phyloP scores from a whole-genome alignment of 2,113 vertebrate genomes.

The Stigmatopora nigra region DNA sequence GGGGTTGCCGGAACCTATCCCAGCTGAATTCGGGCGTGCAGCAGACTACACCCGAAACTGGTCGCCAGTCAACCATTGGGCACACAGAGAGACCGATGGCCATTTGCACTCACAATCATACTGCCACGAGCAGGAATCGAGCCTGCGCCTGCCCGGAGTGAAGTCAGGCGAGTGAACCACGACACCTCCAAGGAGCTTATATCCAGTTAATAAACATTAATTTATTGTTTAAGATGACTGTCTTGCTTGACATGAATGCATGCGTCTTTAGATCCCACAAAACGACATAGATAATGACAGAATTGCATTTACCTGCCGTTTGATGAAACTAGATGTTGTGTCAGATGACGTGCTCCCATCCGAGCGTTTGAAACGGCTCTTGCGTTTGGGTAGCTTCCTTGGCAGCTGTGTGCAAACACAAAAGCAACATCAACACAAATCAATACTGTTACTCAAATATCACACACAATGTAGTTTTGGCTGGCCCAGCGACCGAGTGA shows the following conservation, averaged over 20 bases:
- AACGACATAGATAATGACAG: background rate
- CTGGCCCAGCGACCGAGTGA: too few species aligned
- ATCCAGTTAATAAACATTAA: background rate
- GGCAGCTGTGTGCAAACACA: slow-evolving; percentile 57
- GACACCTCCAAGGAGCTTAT: too few species aligned
- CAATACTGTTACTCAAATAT: background rate
- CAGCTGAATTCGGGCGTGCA: too few species aligned
- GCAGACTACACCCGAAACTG: too few species aligned
- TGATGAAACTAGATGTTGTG: slow-evolving; percentile 79
- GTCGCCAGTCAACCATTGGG: too few species aligned
- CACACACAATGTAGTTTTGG: too few species aligned
- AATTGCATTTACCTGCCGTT: slow-evolving; percentile 66
- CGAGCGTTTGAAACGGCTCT: slow-evolving; percentile 78
- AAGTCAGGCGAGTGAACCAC: too few species aligned
- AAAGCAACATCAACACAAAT: background rate
- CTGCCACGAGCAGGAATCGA: too few species aligned
- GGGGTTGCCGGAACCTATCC: too few species aligned
- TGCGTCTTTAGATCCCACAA: background rate
- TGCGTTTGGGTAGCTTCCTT: slow-evolving; percentile 76
- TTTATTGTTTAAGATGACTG: background rate
- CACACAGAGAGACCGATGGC: too few species aligned
- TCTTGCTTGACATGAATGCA: background rate
- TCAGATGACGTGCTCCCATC: slow-evolving; percentile 80
- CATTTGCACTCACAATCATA: too few species aligned
- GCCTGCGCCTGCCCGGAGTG: too few species aligned